Percentiles rank a stretch among this genome's conserved stretches.
Conservation (phyloP, 2,888 invertebrate genomes). For the Scaptomyza caliginosa region DNA sequence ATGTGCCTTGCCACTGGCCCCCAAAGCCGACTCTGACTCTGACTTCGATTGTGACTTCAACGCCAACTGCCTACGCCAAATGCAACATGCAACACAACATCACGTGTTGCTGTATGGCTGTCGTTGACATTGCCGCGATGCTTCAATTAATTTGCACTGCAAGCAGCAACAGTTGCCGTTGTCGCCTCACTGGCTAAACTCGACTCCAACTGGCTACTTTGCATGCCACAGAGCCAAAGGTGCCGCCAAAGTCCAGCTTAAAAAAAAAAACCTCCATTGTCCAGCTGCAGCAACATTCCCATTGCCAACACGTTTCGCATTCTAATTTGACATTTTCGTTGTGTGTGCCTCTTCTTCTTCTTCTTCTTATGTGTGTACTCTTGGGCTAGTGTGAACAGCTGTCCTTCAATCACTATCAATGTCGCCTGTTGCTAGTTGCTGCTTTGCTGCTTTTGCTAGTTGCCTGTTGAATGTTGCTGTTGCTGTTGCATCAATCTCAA, state of each 20-base stretch:
- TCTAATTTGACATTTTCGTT: slow-evolving; percentile 80
- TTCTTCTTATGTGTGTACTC: slow-evolving; percentile 18
- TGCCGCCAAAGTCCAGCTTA: slow-evolving; percentile 64
- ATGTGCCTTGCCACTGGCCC: slow-evolving; percentile 71
- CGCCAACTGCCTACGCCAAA: slow-evolving; percentile 70
- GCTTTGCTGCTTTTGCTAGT: slow-evolving; percentile 22
- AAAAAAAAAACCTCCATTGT: slow-evolving; percentile 61
- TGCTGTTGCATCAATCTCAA: slow-evolving; percentile 69
- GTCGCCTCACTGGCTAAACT: slow-evolving; percentile 50
- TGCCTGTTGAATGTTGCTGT: slow-evolving; percentile 43
- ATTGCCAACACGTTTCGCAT: slow-evolving; percentile 80
- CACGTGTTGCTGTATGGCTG: slow-evolving; percentile 73
- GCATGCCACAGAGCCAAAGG: slow-evolving; percentile 75
- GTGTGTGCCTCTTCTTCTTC: slow-evolving; percentile 26
- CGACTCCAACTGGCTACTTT: slow-evolving; percentile 56
- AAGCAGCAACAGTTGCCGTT: slow-evolving; percentile 40
- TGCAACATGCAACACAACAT: slow-evolving; percentile 80
- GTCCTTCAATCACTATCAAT: slow-evolving; percentile 80
- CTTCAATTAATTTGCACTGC: slow-evolving; percentile 81
- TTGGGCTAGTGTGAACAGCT: slow-evolving; percentile 76
- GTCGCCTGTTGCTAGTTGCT: slow-evolving; percentile 54
- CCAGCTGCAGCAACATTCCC: slow-evolving; percentile 59
- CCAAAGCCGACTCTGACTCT: slow-evolving; percentile 37
- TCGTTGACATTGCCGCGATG: slow-evolving; percentile 77
- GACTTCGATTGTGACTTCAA: slow-evolving; percentile 28